Base-by-base conservation (phyloP, 2,113 vertebrate genomes). In the Menidia beryllina region DNA sequence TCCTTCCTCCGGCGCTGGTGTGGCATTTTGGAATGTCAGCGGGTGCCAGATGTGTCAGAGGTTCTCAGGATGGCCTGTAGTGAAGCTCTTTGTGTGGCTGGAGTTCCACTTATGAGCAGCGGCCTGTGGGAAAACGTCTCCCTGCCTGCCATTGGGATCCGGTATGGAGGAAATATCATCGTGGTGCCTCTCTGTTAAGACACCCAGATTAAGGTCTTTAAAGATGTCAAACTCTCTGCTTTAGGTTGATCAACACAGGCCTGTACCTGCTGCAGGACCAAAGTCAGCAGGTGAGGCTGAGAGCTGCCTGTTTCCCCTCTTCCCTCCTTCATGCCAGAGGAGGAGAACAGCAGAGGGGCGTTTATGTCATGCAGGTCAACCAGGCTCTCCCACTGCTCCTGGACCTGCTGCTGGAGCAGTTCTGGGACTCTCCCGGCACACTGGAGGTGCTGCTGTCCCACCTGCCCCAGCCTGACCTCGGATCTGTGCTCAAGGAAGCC, bases 201-300 rank as follows among this genome's bases (percentile, higher is more conserved):
- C 2, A 30, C 19, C 48, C 5, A 34, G 13, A 53, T 49, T 4
- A 25, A 49, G n/a, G n/a, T 17, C 49, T 60, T 23, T 25, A 12
- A 57, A 53, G 60, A 38, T 30, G 34, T 27, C 55, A 3, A 47
- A 41, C 66, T 72, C 4, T 71, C 13, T 66, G 27, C 7, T 79
- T 41, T 68, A 96, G 95, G 85, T 69, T 95, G 85, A 93, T 96
- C 74, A 90, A 79, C 30, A 49, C 83, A 1, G 93, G 91, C 63
- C 82, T 96, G 55, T 77, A 86, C 80, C 86, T 97, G 66, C 94
- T 97, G 55, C 96, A 96, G 88, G 96, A 97, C 4, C 94, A 96
- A 85, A 94, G 90, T 63, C 92, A 86, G 19, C 84, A 90, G 55
- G 95, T 96, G 56, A 92, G 95, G 69, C 80, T 81, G 0, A 91